These are phyloP conservation scores for Apotomis betuletana DNA, from an alignment of 2,888 invertebrate species.

Conservation along the genomic window DNA sequence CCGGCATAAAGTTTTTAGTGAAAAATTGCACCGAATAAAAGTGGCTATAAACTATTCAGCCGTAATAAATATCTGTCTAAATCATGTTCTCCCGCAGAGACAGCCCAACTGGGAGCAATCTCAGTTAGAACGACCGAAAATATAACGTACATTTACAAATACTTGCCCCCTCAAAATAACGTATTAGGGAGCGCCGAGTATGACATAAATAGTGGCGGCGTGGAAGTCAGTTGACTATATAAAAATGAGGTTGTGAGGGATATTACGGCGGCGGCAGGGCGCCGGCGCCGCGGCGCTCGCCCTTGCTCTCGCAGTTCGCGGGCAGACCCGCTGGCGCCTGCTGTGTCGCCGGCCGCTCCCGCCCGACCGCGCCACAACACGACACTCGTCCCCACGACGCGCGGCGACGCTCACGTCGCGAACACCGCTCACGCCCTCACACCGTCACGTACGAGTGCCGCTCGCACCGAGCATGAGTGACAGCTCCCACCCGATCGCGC, in stretches of 20 bases:
- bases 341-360: constrained; percentile 60
- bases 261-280: constrained; percentile 70
- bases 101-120: constrained; percentile 65
- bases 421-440: constrained; percentile 33
- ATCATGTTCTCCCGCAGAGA: constrained; percentile 58
- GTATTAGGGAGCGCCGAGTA: constrained; percentile 78
- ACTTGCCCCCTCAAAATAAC: constrained; percentile 77
- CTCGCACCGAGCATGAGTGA: constrained; percentile 59
- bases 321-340: constrained; percentile 75
- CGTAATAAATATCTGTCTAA: constrained; percentile 62
- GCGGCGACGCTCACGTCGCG: constrained; percentile 46
- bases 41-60: constrained; percentile 47
- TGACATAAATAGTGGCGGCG: constrained; percentile 81
- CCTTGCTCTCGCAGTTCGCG: constrained; percentile 66
- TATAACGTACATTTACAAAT: constrained; percentile 73
- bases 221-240: constrained; percentile 83
- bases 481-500: constrained; percentile 54
- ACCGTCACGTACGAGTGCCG: constrained; percentile 44
- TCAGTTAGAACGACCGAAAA: constrained; percentile 61
- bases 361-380: constrained; percentile 45
- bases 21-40: constrained; percentile 17
- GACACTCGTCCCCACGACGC: constrained; percentile 45
- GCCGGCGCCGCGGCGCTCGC: constrained; percentile 76
- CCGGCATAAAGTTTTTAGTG: constrained; percentile 42
- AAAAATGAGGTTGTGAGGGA: constrained; percentile 78